Base-by-base conservation (phyloP, 2,888 invertebrate genomes). In the Hemithea aestivaria region DNA sequence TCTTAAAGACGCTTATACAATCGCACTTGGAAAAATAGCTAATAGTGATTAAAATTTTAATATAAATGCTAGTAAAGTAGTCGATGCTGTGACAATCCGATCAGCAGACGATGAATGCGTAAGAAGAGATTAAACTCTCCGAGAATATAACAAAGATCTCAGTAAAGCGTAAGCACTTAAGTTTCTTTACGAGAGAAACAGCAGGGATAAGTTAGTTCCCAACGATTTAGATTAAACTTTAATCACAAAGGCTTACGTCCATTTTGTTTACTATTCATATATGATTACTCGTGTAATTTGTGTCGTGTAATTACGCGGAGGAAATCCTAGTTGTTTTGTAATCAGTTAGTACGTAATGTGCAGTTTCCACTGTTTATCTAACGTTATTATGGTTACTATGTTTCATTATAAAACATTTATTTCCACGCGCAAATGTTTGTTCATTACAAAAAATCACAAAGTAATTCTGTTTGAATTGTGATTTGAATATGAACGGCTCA, bases 401-500 rank as follows among this genome's bases (percentile, higher is more conserved):
- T 73, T 82, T 76, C 74, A 78, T 83, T 81, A 79, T 71, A 75
- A 73, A 73, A 65, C 71, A 72, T 80, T 78, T 76, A 74, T 70
- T 70, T 69, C 63, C 52, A 63, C 58, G 53, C 56, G 40, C 48
- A 54, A 58, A 52, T 42, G 48, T 38, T 53, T 55, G 59, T 58
- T 53, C 43, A 44, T 40, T 35, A 52, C 54, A 61, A 56, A 64
- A 61, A 58, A 46, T 45, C 25, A 36, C 52, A 60, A 62, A 56
- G 60, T 66, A 63, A 66, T 66, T 65, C 48, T 46, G 48, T 46
- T 49, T 45, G 53, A 56, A 60, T 54, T 50, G 53, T 47, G 48
- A 49, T 62, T 49, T 53, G 36, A 51, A 49, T 49, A 40, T 42
- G 41, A 26, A 33, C 26, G 34, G 34, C 26, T 40, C 40, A 40